Evolutionary conservation across 2,113 vertebrate genomes (phyloP), one percentile per base, ranked within the genome.

Genomic region (Meriones unguiculatus): DNA sequence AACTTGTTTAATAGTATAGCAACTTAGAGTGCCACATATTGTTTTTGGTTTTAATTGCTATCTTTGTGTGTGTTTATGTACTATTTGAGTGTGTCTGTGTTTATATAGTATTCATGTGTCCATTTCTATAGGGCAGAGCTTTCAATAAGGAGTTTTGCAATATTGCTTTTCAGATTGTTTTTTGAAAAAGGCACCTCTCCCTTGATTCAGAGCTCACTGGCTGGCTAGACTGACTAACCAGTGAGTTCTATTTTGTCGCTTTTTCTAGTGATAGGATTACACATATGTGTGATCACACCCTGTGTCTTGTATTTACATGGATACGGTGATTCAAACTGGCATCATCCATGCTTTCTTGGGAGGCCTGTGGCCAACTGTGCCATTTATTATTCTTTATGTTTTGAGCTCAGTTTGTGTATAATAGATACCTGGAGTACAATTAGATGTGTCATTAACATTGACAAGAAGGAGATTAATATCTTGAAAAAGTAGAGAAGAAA

Each of bases 401-500:
- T 92, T 38, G 59, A 72, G 24, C 2, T 6, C 32, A 54, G 22
- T 93, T n/a, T 84, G 30, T 59, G 70, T 24, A 85, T 1, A 41
- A 76, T 32, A 87, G 25, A 73, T 93, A 95, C 85, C 52, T 78
- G 38, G 65, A 69, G 75, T 52, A 86, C 81, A 72, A 72, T 38
- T 73, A 41, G 0, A 89, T 73, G 4, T n/a, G 22, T 0, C 14
- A 73, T 62, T 94, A 41, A 46, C 70, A 65, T 41, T 57, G 5
- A 20, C n/a, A 91, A 41, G 78, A 3, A 17, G 13, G 80, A 13
- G 13, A 35, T n/a, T 7, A 11, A 59, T n/a, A 17, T 32, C 35
- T 91, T 8, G 13, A 50, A 89, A 89, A 65, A 52, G 0, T 24
- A 62, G 57, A 38, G 57, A 82, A 82, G 14, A 35, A 57, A 80